A percentile compares a stretch with the other conserved stretches of the same genome.
Conservation (phyloP, 2,888 invertebrate species). For the Nymphalis urticae region DNA sequence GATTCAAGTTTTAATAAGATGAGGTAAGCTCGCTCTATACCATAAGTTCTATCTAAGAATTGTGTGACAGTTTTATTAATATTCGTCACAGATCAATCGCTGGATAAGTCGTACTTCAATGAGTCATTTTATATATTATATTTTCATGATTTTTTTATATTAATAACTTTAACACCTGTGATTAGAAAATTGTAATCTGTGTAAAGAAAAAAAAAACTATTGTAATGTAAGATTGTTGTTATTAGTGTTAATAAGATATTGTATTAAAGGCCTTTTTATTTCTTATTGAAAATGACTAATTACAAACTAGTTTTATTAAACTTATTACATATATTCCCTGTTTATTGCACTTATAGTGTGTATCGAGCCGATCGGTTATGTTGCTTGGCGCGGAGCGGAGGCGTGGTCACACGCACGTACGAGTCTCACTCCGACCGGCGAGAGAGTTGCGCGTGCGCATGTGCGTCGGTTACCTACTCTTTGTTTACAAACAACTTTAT, state of each 20-base stretch:
- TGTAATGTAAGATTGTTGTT: too few species aligned
- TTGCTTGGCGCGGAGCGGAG: conserved; percentile 13
- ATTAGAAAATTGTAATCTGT: not conserved
- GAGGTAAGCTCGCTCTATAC: not conserved
- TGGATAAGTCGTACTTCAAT: too few species aligned
- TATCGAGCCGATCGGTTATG: not conserved
- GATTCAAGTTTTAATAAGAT: conserved; percentile 1
- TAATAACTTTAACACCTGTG: not conserved
- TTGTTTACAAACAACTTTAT: conserved; percentile 54
- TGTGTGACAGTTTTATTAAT: too few species aligned
- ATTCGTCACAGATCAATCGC: too few species aligned
- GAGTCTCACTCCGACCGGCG: conserved; percentile 35
- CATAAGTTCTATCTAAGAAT: not conserved
- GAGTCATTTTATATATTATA: too few species aligned
- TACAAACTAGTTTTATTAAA: too few species aligned
- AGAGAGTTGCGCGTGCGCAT: conserved; percentile 39
- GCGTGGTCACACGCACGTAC: conserved; percentile 27
- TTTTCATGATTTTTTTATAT: too few species aligned
- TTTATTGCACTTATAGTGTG: not conserved
- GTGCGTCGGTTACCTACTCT: conserved; percentile 27
- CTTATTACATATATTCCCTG: not conserved
- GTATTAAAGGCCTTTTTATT: too few species aligned
- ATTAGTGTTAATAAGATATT: too few species aligned
- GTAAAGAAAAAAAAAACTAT: not conserved
- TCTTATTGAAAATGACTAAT: too few species aligned